phyloP scores from a whole-genome alignment of 2,113 vertebrate species.

The Paraplagusia blochii region DNA sequence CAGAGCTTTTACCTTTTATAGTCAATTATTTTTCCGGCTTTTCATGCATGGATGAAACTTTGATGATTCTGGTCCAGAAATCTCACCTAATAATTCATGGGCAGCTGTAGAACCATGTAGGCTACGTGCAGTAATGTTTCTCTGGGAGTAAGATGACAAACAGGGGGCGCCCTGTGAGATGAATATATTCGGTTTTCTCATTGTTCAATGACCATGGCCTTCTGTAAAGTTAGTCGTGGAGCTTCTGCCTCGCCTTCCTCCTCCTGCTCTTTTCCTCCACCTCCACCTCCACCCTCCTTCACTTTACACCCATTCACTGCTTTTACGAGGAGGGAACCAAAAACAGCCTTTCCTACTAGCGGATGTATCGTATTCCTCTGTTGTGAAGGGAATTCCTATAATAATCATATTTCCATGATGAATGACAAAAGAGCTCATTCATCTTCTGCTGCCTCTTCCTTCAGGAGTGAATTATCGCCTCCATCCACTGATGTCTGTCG shows the following conservation, averaged over 20 bases:
- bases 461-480: too few relatives aligned
- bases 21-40: too few relatives aligned
- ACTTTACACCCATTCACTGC: background rate
- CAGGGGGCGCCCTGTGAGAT: background rate
- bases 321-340: background rate
- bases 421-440: too few relatives aligned
- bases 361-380: background rate
- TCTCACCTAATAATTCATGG: too few relatives aligned
- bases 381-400: background rate
- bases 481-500: too few relatives aligned
- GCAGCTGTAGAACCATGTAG: too few relatives aligned
- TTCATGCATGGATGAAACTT: too few relatives aligned
- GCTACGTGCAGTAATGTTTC: too few relatives aligned
- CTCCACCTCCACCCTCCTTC: background rate
- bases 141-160: background rate
- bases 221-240: slow-evolving; percentile 9
- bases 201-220: slow-evolving; percentile 2
- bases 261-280: background rate
- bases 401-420: too few relatives aligned
- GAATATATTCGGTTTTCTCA: background rate
- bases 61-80: too few relatives aligned
- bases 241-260: background rate
- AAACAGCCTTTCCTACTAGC: background rate
- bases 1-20: too few relatives aligned
- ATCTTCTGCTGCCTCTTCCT: too few relatives aligned